Percentiles rank a stretch among this genome's conserved stretches.
phyloP scores from a whole-genome alignment of 2,797 vertebrate genomes.

The Hoplostethus mediterraneus region DNA sequence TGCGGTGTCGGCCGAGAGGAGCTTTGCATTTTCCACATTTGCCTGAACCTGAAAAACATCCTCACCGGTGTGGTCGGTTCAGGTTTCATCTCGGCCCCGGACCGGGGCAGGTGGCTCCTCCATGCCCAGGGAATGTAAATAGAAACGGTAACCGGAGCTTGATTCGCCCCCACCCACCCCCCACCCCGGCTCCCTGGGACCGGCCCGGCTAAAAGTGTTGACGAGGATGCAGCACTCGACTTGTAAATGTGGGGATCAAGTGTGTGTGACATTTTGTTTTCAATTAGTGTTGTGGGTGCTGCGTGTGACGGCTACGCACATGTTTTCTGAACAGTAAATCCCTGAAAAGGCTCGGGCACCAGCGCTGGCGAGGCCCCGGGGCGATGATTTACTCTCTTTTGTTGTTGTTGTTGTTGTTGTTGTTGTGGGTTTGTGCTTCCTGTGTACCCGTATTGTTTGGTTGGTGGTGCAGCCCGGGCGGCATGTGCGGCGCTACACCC shows the following conservation, averaged over 20 bases:
- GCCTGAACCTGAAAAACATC: constrained; percentile 15
- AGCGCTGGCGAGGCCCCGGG: too few species aligned
- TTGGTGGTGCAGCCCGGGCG: not conserved
- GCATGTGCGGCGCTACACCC: not conserved
- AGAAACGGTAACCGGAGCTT: constrained; percentile 56
- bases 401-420: not conserved
- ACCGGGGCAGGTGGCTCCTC: constrained; percentile 36
- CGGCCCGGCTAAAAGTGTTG: constrained; percentile 39
- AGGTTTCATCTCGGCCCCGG: constrained; percentile 19
- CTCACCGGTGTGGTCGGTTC: not conserved
- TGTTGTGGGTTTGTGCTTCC: not conserved
- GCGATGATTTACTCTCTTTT: too few species aligned
- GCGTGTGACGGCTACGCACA: constrained; percentile 30
- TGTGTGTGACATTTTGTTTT: constrained; percentile 54
- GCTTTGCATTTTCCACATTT: constrained; percentile 27
- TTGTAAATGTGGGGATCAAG: constrained; percentile 40
- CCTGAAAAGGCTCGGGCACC: not conserved
- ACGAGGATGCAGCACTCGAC: constrained; percentile 21
- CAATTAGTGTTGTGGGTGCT: constrained; percentile 23
- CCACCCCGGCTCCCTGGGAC: not conserved
- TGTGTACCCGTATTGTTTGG: not conserved
- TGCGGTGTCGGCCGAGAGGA: too few species aligned
- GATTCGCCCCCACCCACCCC: not conserved
- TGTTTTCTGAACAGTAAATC: constrained; percentile 30
- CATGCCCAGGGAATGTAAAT: constrained; percentile 57